A percentile compares a stretch with the other conserved stretches of the same genome.
Evolutionary conservation across 2,113 vertebrate genomes (phyloP).

Genomic region (Chlamydotis undulata): DNA sequence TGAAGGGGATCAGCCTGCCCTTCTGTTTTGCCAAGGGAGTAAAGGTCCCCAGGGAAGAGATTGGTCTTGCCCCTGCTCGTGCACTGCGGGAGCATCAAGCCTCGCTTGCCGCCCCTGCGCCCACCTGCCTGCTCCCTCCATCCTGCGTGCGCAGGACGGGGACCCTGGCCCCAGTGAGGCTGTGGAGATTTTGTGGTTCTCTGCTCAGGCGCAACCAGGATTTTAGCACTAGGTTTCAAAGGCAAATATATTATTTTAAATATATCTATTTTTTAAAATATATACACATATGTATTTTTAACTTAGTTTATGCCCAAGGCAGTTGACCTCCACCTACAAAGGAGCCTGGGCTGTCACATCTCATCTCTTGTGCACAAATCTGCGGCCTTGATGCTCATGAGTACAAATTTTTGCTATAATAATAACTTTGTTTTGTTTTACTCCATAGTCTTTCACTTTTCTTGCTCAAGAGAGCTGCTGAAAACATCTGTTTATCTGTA

Average conservation of each 20-base stretch:
- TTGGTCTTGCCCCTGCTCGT: fast-evolving
- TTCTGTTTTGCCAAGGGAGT: neutral
- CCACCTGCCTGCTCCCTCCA: neutral
- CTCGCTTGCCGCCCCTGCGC: neutral
- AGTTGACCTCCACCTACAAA: neutral
- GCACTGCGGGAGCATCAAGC: neutral
- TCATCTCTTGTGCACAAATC: neutral
- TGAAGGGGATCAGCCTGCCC: neutral
- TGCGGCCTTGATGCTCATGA: neutral
- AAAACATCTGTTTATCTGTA: neutral
- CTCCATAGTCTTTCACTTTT: neutral
- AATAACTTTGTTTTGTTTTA: neutral
- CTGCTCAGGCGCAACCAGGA: neutral
- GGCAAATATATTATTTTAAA: neutral
- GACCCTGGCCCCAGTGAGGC: neutral
- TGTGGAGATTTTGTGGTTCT: neutral
- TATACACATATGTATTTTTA: neutral
- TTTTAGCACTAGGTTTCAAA: neutral
- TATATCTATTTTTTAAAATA: neutral
- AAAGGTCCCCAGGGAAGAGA: neutral
- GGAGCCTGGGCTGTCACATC: neutral
- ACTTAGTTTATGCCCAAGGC: neutral
- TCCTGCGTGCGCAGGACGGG: fast-evolving
- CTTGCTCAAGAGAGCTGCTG: neutral
- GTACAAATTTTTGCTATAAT: neutral